Evolutionary conservation across 2,113 vertebrate species (phyloP).

Genomic region (Indicator indicator): DNA sequence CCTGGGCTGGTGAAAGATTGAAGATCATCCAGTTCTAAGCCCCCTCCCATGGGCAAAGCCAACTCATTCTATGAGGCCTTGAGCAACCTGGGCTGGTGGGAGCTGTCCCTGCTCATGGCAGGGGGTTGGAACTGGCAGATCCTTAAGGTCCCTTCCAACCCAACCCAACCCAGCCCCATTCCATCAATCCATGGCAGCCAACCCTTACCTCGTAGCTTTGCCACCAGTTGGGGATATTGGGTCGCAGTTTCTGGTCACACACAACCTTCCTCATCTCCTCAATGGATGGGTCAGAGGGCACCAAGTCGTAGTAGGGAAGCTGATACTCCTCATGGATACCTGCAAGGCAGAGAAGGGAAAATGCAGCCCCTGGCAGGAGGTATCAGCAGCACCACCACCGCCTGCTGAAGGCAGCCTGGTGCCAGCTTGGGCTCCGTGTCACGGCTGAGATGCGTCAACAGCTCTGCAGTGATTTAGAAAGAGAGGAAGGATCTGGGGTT

Average conservation of each 20-base stretch:
- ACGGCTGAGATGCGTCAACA: conserved; percentile 15
- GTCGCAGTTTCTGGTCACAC: conserved; percentile 96
- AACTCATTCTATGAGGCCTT: too few relatives aligned
- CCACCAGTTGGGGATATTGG: conserved; percentile 99
- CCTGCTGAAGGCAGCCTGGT: background rate
- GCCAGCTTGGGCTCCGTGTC: background rate
- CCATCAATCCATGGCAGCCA: background rate
- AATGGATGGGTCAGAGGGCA: conserved; percentile 97
- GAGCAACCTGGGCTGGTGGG: too few relatives aligned
- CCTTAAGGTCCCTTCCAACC: too few relatives aligned
- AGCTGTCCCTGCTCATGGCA: too few relatives aligned
- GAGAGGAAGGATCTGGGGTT: background rate
- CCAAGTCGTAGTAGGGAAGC: conserved; percentile 96
- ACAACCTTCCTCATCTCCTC: conserved; percentile 99
- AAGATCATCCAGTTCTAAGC: too few relatives aligned
- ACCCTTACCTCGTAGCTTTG: conserved; percentile 93
- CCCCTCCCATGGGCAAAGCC: too few relatives aligned
- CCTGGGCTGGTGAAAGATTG: too few relatives aligned
- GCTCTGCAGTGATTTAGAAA: background rate
- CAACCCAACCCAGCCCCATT: too few relatives aligned
- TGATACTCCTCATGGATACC: conserved; percentile 98
- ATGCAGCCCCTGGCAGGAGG: background rate
- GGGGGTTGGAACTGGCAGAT: too few relatives aligned
- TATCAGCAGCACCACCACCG: accelerated
- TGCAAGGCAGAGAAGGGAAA: conserved; percentile 51